phyloP scores from a whole-genome alignment of 2,113 vertebrate species.

The Melozone crissalis region DNA sequence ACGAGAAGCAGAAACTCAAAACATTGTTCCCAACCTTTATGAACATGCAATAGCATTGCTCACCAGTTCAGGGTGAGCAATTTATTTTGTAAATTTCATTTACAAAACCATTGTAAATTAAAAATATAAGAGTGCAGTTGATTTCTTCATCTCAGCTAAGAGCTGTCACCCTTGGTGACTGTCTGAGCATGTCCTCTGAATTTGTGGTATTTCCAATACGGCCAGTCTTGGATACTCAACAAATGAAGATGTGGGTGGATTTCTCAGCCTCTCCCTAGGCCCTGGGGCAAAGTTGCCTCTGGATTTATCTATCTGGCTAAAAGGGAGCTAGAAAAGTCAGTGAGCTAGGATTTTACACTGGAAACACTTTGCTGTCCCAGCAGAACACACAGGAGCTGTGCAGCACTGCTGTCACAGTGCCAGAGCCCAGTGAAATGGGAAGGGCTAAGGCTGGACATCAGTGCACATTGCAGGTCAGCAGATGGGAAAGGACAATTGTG shows the following conservation, averaged over 20 bases:
- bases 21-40: neutral
- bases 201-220: neutral
- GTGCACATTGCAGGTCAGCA: neutral
- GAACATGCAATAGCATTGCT: neutral
- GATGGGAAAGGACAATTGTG: neutral
- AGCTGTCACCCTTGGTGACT: slow-evolving; percentile 2
- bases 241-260: slow-evolving; percentile 27
- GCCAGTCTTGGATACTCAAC: neutral
- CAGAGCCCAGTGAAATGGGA: neutral
- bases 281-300: neutral
- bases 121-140: neutral
- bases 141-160: neutral
- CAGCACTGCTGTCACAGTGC: neutral
- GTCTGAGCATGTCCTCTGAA: slow-evolving; percentile 27
- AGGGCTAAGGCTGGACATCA: neutral
- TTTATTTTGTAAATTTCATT: too few species aligned
- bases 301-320: neutral
- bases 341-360: neutral
- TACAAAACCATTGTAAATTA: neutral
- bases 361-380: neutral
- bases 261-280: slow-evolving; percentile 30
- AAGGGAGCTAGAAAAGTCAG: neutral
- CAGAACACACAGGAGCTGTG: rapidly evolving
- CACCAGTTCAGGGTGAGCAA: neutral
- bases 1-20: neutral